Conservation (phyloP, 2,888 invertebrate genomes). For the Germaria angustata region DNA sequence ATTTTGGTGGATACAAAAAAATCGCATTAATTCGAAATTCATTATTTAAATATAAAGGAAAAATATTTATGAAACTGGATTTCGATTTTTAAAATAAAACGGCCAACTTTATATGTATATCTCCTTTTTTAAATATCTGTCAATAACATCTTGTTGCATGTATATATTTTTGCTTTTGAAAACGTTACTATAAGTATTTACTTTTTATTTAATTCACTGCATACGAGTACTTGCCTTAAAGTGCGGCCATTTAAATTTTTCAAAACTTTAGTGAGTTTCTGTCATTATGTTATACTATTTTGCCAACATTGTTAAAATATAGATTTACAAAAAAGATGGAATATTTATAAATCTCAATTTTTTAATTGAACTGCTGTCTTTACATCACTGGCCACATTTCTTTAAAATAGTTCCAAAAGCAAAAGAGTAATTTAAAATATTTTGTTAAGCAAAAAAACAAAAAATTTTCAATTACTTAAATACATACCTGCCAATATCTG, state of each 20-base stretch:
- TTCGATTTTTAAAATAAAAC: not conserved
- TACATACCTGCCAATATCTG: constrained; percentile 31
- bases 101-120: not conserved
- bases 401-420: not conserved
- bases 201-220: not conserved
- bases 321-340: too few relatives aligned
- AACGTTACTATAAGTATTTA: constrained; percentile 8
- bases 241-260: not conserved
- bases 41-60: not conserved
- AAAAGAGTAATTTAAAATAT: too few relatives aligned
- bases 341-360: not conserved
- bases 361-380: constrained; percentile 6
- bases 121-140: not conserved
- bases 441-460: not conserved
- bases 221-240: not conserved
- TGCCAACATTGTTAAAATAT: not conserved
- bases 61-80: not conserved
- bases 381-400: too few relatives aligned
- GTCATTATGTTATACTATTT: constrained; percentile 10
- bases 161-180: not conserved
- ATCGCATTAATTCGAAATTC: not conserved
- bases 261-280: constrained; percentile 6
- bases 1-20: not conserved
- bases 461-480: not conserved
- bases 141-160: not conserved